A percentile compares a stretch with the other conserved stretches of the same genome.
These are phyloP conservation scores for Drosophila lacteicornis DNA, from an alignment of 1,140 invertebrate species.

Conservation along the genomic window DNA sequence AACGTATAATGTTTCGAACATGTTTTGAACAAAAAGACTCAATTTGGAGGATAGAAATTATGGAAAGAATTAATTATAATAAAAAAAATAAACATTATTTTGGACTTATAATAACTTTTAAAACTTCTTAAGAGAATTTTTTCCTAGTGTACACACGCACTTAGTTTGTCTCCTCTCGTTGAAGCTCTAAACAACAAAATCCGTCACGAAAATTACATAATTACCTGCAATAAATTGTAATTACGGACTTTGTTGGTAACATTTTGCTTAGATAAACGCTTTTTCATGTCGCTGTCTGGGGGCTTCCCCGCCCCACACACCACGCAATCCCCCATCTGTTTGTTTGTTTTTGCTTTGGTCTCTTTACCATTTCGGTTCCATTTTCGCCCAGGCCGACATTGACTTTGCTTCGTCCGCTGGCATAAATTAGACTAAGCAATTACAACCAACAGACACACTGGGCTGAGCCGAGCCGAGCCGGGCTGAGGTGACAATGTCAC, in stretches of 20 bases:
- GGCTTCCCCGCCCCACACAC: constrained; percentile 18
- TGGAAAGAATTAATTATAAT: too few species aligned
- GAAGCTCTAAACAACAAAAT: constrained; percentile 42
- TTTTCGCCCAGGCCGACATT: constrained; percentile 51
- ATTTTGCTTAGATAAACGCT: constrained; percentile 75
- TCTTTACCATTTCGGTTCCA: constrained; percentile 26
- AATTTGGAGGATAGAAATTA: too few species aligned
- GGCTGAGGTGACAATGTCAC: constrained; percentile 41
- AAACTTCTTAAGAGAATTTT: neutral
- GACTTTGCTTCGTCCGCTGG: constrained; percentile 66
- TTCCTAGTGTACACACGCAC: constrained; percentile 50
- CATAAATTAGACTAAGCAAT: constrained; percentile 75
- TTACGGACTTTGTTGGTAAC: constrained; percentile 77
- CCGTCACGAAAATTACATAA: constrained; percentile 73
- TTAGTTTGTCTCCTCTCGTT: constrained; percentile 24
- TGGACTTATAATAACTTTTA: too few species aligned
- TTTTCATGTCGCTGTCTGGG: constrained; percentile 61
- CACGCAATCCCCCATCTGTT: constrained; percentile 7
- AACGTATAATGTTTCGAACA: too few species aligned
- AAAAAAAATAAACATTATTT: too few species aligned
- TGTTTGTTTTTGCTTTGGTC: constrained; percentile 31
- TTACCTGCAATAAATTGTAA: constrained; percentile 80
- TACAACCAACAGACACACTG: constrained; percentile 41
- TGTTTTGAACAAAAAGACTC: too few species aligned
- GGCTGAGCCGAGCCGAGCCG: neutral